A percentile compares a stretch with the other conserved stretches of the same genome.
Evolutionary conservation across 2,888 invertebrate species (phyloP).

Genomic region (Leptopilina syphax): DNA sequence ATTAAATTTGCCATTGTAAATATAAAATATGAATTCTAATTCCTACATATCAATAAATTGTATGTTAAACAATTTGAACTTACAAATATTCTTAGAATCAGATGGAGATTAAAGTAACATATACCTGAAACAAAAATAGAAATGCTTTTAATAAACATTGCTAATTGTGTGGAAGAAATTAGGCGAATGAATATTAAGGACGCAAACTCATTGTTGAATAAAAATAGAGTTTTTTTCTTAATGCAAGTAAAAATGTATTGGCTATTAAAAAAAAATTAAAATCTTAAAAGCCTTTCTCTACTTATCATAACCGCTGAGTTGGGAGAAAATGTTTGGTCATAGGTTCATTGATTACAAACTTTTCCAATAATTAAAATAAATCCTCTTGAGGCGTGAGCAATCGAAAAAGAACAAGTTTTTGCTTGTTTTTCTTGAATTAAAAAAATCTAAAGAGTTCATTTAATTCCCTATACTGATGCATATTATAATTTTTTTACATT

Average conservation of each 20-base stretch:
- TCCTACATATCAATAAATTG: too few relatives aligned
- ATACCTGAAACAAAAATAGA: too few relatives aligned
- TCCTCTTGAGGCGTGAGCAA: slow-evolving; percentile 11
- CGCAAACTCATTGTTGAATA: too few relatives aligned
- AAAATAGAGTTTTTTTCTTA: too few relatives aligned
- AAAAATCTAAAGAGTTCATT: not conserved
- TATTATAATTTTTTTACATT: not conserved
- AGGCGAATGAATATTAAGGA: too few relatives aligned
- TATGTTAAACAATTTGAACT: too few relatives aligned
- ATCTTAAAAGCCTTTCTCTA: not conserved
- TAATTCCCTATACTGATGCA: not conserved
- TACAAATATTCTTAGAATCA: too few relatives aligned
- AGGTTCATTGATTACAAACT: slow-evolving; percentile 22
- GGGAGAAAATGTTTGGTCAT: not conserved
- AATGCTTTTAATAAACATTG: too few relatives aligned
- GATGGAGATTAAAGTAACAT: too few relatives aligned
- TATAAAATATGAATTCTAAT: too few relatives aligned
- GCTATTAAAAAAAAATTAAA: slow-evolving; percentile 8
- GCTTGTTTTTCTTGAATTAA: not conserved
- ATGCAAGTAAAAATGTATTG: not conserved
- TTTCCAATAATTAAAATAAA: slow-evolving; percentile 27
- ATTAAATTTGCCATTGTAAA: too few relatives aligned
- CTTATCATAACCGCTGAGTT: slow-evolving; percentile 37
- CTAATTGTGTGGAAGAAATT: too few relatives aligned
- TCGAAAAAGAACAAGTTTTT: not conserved